phyloP scores from a whole-genome alignment of 2,888 invertebrate genomes.

The Oegoconia quadripuncta region DNA sequence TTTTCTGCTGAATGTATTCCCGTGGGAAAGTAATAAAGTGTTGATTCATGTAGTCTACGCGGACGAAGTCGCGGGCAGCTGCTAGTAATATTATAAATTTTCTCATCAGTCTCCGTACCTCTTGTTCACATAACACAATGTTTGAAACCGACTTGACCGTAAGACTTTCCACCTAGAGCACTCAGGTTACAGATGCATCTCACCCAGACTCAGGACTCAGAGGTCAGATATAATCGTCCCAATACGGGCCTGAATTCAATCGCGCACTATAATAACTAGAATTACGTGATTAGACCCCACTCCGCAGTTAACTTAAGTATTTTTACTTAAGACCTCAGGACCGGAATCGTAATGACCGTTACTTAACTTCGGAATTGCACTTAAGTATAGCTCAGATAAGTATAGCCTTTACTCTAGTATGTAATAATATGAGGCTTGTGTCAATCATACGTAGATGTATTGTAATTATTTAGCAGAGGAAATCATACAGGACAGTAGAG shows the following conservation, averaged over 20 bases:
- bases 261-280: conserved; percentile 52
- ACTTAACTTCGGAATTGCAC: conserved; percentile 44
- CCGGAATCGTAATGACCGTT: conserved; percentile 44
- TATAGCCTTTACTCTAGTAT: conserved; percentile 29
- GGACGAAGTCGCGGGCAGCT: no score
- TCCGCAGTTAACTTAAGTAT: conserved; percentile 41
- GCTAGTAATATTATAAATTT: no score
- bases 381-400: conserved; percentile 50
- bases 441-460: conserved; percentile 8
- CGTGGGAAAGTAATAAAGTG: no score
- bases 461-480: neutral
- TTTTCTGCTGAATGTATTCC: no score
- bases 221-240: no score
- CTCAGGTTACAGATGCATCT: neutral
- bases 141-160: neutral
- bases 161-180: neutral
- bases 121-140: no score
- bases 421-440: conserved; percentile 27
- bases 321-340: conserved; percentile 51
- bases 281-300: conserved; percentile 57
- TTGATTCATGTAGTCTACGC: no score
- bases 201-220: neutral
- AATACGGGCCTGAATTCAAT: conserved; percentile 53
- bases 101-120: no score
- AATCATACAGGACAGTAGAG: no score